Evolutionary conservation across 2,888 invertebrate genomes (phyloP).

Genomic region (Leptopilina syphax): DNA sequence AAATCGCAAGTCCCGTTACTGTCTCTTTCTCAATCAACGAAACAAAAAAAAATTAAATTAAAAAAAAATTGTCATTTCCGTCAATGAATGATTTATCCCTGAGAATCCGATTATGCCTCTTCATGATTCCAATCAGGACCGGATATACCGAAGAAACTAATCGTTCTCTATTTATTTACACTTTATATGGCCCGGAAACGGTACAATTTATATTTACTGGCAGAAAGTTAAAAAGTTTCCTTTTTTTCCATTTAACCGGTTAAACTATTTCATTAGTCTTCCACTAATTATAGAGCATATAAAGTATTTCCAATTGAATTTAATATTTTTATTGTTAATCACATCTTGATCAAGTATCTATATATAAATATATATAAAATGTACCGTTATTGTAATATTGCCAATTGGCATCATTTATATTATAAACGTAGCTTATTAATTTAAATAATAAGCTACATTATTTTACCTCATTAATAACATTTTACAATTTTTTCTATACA

Average conservation of each 20-base stretch:
- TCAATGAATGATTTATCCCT: constrained; percentile 3
- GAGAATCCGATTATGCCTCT: constrained; percentile 18
- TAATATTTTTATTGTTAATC: constrained; percentile 11
- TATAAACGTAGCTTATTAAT: constrained; percentile 12
- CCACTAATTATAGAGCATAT: constrained; percentile 8
- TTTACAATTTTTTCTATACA: not conserved
- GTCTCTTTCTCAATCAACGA: not conserved
- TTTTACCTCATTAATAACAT: constrained; percentile 13
- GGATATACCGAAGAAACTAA: not conserved
- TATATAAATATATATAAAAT: not conserved
- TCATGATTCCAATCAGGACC: constrained; percentile 29
- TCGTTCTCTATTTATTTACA: not conserved
- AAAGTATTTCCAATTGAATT: constrained; percentile 21
- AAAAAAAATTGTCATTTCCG: constrained; percentile 22
- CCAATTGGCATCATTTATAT: constrained; percentile 3
- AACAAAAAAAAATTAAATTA: not conserved
- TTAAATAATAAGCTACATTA: constrained; percentile 1
- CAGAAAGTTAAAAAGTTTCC: constrained; percentile 19
- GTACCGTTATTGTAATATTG: constrained; percentile 8
- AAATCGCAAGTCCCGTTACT: constrained; percentile 24
- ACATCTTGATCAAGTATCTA: not conserved
- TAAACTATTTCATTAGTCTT: constrained; percentile 11
- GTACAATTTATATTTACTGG: constrained; percentile 14
- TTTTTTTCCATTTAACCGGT: constrained; percentile 1
- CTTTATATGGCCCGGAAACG: constrained; percentile 30